Conservation (phyloP, 2,888 invertebrate genomes). For the Notodonta ziczac region DNA sequence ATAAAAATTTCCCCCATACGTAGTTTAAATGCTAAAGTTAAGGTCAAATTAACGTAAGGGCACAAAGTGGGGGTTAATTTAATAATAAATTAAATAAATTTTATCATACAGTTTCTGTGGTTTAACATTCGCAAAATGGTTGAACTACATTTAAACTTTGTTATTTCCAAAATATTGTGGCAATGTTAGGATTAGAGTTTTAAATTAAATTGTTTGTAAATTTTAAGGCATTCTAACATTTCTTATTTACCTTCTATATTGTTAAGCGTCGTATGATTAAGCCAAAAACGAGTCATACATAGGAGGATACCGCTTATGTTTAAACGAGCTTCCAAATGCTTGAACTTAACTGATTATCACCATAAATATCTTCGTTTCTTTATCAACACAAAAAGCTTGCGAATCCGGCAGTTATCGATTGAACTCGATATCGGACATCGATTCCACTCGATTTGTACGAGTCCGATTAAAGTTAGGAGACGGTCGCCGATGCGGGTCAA, state of each 20-base stretch:
- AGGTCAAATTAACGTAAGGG: not conserved
- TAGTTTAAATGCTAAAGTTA: not conserved
- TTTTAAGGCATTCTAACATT: too few species aligned
- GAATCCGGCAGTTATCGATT: constrained; percentile 32
- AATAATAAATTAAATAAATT: not conserved
- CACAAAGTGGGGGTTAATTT: constrained; percentile 1
- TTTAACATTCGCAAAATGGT: not conserved
- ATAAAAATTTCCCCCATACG: not conserved
- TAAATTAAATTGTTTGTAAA: too few species aligned
- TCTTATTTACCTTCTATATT: too few species aligned
- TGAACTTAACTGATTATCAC: not conserved
- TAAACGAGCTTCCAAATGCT: too few species aligned
- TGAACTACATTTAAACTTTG: not conserved
- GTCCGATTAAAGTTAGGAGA: constrained; percentile 20
- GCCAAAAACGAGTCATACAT: too few species aligned
- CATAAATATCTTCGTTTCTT: constrained; percentile 12
- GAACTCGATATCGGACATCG: constrained; percentile 32
- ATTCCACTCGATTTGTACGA: constrained; percentile 31
- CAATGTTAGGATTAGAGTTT: too few species aligned
- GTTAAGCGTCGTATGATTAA: too few species aligned
- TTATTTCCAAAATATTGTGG: not conserved
- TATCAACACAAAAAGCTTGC: constrained; percentile 29
- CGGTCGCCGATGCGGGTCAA: constrained; percentile 15
- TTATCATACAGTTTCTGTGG: not conserved
- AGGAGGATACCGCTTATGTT: too few species aligned